These are phyloP conservation scores for Gnathonemus longibarbis DNA, from an alignment of 2,113 vertebrate genomes.

Conservation along the genomic window DNA sequence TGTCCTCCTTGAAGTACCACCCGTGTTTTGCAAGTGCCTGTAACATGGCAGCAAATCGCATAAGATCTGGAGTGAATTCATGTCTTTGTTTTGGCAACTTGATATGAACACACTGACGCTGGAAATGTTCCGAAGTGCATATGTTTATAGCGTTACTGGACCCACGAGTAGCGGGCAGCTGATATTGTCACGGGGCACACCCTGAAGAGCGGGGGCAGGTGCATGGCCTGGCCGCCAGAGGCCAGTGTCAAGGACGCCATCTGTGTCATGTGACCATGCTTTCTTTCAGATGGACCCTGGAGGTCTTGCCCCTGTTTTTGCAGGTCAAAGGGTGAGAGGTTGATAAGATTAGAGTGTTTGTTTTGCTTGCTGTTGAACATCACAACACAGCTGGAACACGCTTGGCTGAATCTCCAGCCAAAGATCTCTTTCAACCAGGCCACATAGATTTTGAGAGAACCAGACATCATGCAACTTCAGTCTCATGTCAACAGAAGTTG, in stretches of 20 bases:
- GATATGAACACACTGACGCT: neutral
- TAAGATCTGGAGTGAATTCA: neutral
- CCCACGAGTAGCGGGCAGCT: neutral
- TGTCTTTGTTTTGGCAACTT: neutral
- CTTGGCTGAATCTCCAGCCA: neutral
- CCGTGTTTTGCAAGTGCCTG: neutral
- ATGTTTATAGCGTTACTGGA: neutral
- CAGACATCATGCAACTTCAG: neutral
- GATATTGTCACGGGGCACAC: neutral
- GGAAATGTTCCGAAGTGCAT: neutral
- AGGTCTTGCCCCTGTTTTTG: slow-evolving; percentile 12
- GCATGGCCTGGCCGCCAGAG: neutral
- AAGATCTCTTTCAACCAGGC: neutral
- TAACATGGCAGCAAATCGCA: neutral
- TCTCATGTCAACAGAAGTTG: neutral
- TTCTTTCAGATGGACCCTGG: neutral
- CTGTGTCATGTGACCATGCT: neutral
- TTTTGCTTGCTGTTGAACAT: slow-evolving; percentile 8
- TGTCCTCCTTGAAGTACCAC: neutral
- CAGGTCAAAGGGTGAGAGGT: slow-evolving; percentile 7
- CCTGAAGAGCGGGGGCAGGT: neutral
- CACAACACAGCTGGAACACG: neutral
- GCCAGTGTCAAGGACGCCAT: neutral
- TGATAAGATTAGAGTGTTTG: slow-evolving; percentile 23
- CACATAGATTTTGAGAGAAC: neutral